Evolutionary conservation across 2,888 invertebrate species (phyloP).

Genomic region (Torymus auratus): DNA sequence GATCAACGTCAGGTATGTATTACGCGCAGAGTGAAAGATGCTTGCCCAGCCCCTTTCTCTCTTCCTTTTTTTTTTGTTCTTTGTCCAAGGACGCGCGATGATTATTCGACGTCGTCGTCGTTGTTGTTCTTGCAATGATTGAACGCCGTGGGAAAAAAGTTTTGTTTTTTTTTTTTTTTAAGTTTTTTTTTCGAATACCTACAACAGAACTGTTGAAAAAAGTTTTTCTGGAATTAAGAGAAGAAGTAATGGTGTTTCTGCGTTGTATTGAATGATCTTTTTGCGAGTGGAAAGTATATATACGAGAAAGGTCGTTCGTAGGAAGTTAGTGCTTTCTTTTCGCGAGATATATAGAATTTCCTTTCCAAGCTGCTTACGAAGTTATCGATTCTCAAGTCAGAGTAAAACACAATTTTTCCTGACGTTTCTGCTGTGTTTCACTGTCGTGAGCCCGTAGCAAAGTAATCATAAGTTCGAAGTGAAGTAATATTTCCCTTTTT

Average conservation of each 20-base stretch:
- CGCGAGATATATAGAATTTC: conserved; percentile 9
- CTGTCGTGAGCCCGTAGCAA: background rate
- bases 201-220: too few relatives aligned
- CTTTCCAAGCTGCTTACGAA: conserved; percentile 3
- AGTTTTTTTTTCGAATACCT: too few relatives aligned
- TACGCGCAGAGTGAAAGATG: background rate
- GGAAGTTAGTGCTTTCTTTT: conserved; percentile 15
- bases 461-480: conserved; percentile 6
- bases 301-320: conserved; percentile 8
- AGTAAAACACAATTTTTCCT: conserved; percentile 23
- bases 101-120: background rate
- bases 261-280: conserved; percentile 1
- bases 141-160: too few relatives aligned
- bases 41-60: background rate
- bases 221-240: too few relatives aligned
- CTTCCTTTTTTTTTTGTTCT: background rate
- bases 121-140: too few relatives aligned
- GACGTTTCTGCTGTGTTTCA: background rate
- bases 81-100: background rate
- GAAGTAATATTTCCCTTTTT: background rate
- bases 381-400: conserved; percentile 27
- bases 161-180: too few relatives aligned
- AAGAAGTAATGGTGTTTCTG: too few relatives aligned
- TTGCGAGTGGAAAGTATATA: background rate
- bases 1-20: conserved; percentile 75